Base-by-base conservation (phyloP, 2,888 invertebrate species). In the Cheilosia pagana region DNA sequence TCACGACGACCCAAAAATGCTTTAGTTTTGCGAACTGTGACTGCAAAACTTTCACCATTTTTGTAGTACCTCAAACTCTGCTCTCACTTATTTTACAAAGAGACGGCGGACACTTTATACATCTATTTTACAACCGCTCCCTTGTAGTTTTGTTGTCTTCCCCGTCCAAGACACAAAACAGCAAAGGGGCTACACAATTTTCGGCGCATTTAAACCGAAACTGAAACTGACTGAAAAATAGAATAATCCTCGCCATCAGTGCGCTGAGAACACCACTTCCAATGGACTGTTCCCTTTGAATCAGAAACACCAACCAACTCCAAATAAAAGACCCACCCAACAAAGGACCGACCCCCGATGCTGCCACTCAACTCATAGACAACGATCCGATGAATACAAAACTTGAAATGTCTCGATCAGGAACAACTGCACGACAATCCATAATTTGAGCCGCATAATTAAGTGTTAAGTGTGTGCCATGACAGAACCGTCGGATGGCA, bases 371-470 rank as follows among this genome's bases (percentile, higher is more conserved):
- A 75, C 25, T 57, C 23, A 74, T 67, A 52, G 59, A 65, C 16
- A 65, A 60, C 21, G 16, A 55, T 39, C 41, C 12, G 35, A 7
- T 25, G 55, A 25, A 23, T n/a, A 50, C n/a, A 52, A 55, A 59
- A 68, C 28, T n/a, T 43, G 43, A 57, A 72, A 59, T 16, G 39
- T 28, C 50, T 71, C 63, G 63, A 59, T 59, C 65, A 71, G 72
- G 65, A 35, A 50, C 50, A 35, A 50, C 50, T 39, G 5, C 45
- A 12, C 48, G 68, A 57, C 68, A 65, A 85, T 57, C 48, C 65
- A 81, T 72, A 71, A 72, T 43, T 55, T 59, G 39, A 48, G 55
- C 62, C 12, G 55, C 57, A 74, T 74, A 79, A 79, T 79, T 62
- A 55, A 75, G 79, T 79, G 79, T 65, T 65, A 70, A 75, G 65